These are phyloP conservation scores for Chunga burmeisteri DNA, from an alignment of 2,113 vertebrate species.

Conservation along the genomic window DNA sequence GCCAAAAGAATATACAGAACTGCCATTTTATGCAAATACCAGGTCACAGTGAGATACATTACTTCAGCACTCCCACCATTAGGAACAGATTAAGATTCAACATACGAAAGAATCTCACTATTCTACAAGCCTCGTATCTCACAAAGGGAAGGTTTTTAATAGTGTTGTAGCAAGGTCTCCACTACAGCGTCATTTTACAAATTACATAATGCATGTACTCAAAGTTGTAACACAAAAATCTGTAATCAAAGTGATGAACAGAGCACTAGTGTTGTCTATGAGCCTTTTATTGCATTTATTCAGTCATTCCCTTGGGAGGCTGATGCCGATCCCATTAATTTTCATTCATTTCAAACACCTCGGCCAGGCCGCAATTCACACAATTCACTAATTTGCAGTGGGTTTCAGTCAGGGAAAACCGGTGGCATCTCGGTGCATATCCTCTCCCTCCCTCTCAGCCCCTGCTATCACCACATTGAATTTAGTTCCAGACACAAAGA, in stretches of 20 bases:
- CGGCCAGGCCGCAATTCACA: not conserved
- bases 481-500: conserved; percentile 49
- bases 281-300: conserved; percentile 56
- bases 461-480: not conserved
- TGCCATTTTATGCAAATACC: conserved; percentile 69
- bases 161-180: conserved; percentile 26
- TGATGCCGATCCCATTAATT: not conserved
- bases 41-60: conserved; percentile 72
- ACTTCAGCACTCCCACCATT: conserved; percentile 71
- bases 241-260: not conserved
- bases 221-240: not conserved
- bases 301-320: not conserved
- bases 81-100: conserved; percentile 65
- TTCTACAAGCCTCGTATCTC: conserved; percentile 59
- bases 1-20: conserved; percentile 74
- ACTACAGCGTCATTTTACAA: conserved; percentile 34
- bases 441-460: not conserved
- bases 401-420: not conserved
- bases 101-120: conserved; percentile 60
- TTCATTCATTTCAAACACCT: not conserved
- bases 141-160: conserved; percentile 64
- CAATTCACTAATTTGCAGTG: not conserved
- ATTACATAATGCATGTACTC: not conserved
- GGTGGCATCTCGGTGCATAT: not conserved
- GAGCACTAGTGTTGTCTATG: not conserved